phyloP scores from a whole-genome alignment of 2,797 vertebrate genomes.

The Arnoldichthys spilopterus region DNA sequence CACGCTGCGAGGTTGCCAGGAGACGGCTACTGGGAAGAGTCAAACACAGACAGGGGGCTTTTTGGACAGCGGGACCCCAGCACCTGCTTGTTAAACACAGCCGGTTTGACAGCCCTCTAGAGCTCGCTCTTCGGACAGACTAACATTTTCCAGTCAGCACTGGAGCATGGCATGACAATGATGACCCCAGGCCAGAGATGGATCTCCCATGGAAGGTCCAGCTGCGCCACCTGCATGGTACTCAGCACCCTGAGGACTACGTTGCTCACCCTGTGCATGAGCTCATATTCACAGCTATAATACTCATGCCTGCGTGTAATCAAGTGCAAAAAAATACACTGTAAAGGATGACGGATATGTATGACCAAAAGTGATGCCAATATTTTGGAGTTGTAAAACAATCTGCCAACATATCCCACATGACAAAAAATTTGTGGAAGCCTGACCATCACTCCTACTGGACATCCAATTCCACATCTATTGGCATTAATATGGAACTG shows the following conservation, averaged over 20 bases:
- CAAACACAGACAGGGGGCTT: slow-evolving; percentile 32
- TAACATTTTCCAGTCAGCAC: slow-evolving; percentile 47
- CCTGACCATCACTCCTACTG: too few relatives aligned
- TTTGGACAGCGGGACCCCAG: slow-evolving; percentile 40
- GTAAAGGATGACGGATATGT: too few relatives aligned
- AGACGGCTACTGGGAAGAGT: slow-evolving; percentile 28
- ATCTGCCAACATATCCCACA: too few relatives aligned
- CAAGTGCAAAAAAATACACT: too few relatives aligned
- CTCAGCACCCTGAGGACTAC: not conserved
- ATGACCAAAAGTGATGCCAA: too few relatives aligned
- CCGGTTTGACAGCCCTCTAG: slow-evolving; percentile 49
- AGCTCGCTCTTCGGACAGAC: slow-evolving; percentile 44
- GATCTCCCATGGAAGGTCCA: slow-evolving; percentile 17
- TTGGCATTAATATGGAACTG: too few relatives aligned
- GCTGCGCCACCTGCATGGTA: slow-evolving; percentile 31
- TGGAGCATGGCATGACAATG: slow-evolving; percentile 21
- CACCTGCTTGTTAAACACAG: slow-evolving; percentile 60
- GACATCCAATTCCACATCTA: too few relatives aligned
- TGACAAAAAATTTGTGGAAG: too few relatives aligned
- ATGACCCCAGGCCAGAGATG: slow-evolving; percentile 25
- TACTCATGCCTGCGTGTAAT: not conserved
- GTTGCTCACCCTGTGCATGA: not conserved
- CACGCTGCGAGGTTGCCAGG: slow-evolving; percentile 47
- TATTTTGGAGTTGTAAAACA: too few relatives aligned
- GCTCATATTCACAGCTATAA: not conserved